Conservation (phyloP, 2,888 invertebrate genomes). For the Synergus laeviventris region DNA sequence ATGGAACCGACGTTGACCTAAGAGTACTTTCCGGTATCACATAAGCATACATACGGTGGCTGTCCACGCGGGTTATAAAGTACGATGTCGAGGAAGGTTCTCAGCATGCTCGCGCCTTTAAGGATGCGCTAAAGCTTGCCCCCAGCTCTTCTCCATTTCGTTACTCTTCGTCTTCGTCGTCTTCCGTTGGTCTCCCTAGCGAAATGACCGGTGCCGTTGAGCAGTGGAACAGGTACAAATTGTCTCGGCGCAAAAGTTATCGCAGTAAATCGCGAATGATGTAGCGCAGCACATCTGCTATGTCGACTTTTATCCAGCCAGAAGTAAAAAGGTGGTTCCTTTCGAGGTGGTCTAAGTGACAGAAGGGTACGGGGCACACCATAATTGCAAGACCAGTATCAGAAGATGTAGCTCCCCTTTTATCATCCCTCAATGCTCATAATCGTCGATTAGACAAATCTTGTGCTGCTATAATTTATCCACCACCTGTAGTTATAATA, state of each 20-base stretch:
- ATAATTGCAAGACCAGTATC: constrained; percentile 42
- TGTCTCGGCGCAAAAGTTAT: constrained; percentile 69
- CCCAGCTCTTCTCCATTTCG: constrained; percentile 41
- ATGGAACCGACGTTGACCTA: not conserved
- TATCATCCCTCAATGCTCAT: not conserved
- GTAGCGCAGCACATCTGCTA: constrained; percentile 68
- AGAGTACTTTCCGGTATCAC: constrained; percentile 39
- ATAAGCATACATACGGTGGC: constrained; percentile 57
- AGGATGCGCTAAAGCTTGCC: constrained; percentile 51
- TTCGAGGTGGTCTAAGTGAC: constrained; percentile 22
- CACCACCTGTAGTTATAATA: not conserved
- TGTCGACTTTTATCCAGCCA: constrained; percentile 57
- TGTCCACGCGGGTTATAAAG: constrained; percentile 67
- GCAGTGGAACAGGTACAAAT: constrained; percentile 68
- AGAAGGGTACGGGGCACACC: constrained; percentile 5
- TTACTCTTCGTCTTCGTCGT: constrained; percentile 46
- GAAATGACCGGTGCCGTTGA: constrained; percentile 46
- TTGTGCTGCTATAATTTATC: not conserved
- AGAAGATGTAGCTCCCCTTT: not conserved
- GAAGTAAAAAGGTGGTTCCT: constrained; percentile 26
- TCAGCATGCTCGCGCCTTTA: constrained; percentile 59
- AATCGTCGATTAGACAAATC: not conserved
- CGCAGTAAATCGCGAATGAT: constrained; percentile 70
- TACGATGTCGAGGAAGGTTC: constrained; percentile 61
- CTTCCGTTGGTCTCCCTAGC: constrained; percentile 37